Percentiles rank a stretch among this genome's conserved stretches.
These are phyloP conservation scores for Campoplex capitator DNA, from an alignment of 2,888 invertebrate species.

Conservation along the genomic window DNA sequence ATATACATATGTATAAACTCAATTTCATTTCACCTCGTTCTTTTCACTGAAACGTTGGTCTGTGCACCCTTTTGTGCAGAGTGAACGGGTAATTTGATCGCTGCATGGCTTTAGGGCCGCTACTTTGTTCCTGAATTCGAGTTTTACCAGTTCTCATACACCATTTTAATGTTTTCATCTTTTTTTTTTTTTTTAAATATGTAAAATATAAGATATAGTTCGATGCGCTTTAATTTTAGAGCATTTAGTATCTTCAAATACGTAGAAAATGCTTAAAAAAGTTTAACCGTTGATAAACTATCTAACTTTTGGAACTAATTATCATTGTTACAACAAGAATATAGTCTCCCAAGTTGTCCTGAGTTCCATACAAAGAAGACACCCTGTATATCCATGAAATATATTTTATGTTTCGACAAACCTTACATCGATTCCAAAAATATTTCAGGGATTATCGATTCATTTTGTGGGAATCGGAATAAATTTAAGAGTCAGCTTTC, in stretches of 20 bases:
- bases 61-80: not conserved
- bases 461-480: slow-evolving; percentile 49
- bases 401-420: slow-evolving; percentile 38
- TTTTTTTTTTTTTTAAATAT: too few species aligned
- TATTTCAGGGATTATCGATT: slow-evolving; percentile 20
- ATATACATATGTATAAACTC: slow-evolving; percentile 26
- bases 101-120: not conserved
- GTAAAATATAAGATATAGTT: too few species aligned
- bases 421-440: slow-evolving; percentile 10
- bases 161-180: not conserved
- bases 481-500: slow-evolving; percentile 33
- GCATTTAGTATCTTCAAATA: not conserved
- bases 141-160: not conserved
- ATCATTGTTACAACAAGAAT: not conserved
- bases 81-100: not conserved
- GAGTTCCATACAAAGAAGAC: not conserved
- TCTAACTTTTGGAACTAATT: not conserved
- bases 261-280: not conserved
- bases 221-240: not conserved
- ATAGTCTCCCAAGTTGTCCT: not conserved
- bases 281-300: not conserved
- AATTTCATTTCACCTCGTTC: slow-evolving; percentile 3
- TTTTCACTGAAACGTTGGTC: slow-evolving; percentile 34
- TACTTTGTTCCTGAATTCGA: not conserved
- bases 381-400: not conserved